These are phyloP conservation scores for Athripsodes cinereus DNA, from an alignment of 2,888 invertebrate genomes.

Conservation along the genomic window DNA sequence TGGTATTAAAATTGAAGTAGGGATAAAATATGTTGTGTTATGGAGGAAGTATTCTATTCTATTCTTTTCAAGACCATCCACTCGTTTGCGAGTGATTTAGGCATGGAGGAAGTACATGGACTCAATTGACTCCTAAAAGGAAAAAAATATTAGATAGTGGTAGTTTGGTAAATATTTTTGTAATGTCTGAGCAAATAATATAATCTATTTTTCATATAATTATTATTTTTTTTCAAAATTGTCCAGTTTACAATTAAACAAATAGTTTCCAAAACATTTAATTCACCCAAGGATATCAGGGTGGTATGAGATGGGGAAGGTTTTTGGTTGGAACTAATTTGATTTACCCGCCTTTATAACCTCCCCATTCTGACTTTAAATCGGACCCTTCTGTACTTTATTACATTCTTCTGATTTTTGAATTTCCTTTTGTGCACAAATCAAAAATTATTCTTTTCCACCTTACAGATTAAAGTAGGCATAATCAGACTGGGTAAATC, in stretches of 20 bases:
- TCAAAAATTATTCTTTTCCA: conserved; percentile 27
- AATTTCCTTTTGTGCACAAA: conserved; percentile 28
- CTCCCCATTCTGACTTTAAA: conserved; percentile 3
- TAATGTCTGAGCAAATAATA: neutral
- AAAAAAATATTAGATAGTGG: too few species aligned
- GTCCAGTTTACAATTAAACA: conserved; percentile 6
- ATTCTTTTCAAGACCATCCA: too few species aligned
- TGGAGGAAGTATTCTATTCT: too few species aligned
- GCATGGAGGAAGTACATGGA: too few species aligned
- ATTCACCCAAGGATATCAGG: conserved; percentile 12
- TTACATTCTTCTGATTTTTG: conserved; percentile 28
- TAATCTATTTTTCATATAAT: too few species aligned
- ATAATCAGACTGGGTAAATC: conserved; percentile 12
- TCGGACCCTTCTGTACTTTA: conserved; percentile 27
- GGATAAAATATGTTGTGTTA: too few species aligned
- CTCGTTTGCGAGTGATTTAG: too few species aligned
- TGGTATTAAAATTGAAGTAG: too few species aligned
- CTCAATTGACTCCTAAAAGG: too few species aligned
- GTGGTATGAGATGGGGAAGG: conserved; percentile 15
- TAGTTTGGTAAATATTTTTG: neutral
- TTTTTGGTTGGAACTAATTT: conserved; percentile 27
- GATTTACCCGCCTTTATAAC: conserved; percentile 21
- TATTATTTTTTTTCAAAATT: neutral
- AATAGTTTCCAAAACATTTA: conserved; percentile 26
- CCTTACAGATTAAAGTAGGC: conserved; percentile 11